Conservation (phyloP, 2,113 vertebrate genomes). For the Upupa epops region DNA sequence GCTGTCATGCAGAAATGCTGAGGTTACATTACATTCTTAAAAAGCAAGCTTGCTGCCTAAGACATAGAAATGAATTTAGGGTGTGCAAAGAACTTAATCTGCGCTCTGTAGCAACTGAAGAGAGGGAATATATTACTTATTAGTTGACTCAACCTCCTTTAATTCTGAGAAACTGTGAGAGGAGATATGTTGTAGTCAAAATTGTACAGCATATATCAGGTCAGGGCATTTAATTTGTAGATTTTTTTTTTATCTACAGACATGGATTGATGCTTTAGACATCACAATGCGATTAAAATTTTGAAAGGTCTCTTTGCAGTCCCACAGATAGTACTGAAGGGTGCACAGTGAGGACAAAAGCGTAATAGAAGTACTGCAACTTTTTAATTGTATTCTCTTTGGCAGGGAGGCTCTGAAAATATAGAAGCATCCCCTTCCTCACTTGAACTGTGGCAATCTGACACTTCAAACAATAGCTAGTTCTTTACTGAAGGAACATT, state of each 20-base stretch:
- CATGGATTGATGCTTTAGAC: neutral
- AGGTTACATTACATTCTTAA: neutral
- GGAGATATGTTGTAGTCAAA: fast-evolving
- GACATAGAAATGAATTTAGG: neutral
- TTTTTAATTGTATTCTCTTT: neutral
- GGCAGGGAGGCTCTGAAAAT: neutral
- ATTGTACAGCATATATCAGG: fast-evolving
- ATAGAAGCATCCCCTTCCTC: neutral
- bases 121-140: neutral
- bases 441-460: neutral
- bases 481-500: neutral
- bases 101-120: neutral
- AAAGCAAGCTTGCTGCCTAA: neutral
- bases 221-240: neutral
- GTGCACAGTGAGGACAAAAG: neutral
- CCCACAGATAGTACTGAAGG: neutral
- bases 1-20: neutral
- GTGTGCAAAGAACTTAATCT: neutral
- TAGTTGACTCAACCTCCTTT: neutral
- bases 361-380: neutral
- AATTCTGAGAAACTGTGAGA: neutral
- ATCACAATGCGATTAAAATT: neutral
- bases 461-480: neutral
- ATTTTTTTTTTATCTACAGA: neutral
- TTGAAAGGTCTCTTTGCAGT: neutral